Conservation (phyloP, 2,797 vertebrate species). For the Potorous gilbertii region DNA sequence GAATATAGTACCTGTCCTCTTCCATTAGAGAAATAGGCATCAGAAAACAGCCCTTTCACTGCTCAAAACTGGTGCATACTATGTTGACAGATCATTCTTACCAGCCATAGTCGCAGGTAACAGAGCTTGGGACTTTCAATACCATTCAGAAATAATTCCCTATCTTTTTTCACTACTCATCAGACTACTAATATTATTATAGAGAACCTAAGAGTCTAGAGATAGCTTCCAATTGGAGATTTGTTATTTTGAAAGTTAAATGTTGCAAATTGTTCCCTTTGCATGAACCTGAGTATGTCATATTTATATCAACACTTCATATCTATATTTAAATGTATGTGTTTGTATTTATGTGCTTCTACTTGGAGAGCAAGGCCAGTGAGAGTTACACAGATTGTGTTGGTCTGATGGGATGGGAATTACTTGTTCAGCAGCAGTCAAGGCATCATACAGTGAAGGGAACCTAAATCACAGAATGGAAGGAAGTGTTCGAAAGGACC, state of each 20-base stretch:
- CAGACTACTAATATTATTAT: not conserved
- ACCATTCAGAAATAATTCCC: not conserved
- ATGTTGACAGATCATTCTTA: constrained; percentile 57
- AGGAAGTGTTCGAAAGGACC: not conserved
- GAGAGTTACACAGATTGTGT: not conserved
- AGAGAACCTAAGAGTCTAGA: not conserved
- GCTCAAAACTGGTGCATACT: constrained; percentile 21
- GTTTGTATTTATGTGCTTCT: not conserved
- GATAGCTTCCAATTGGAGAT: not conserved
- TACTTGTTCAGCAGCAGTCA: not conserved
- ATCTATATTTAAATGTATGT: not conserved
- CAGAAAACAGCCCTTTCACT: constrained; percentile 19
- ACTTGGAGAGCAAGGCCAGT: not conserved
- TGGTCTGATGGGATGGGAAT: not conserved
- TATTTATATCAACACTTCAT: not conserved
- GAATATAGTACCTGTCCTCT: constrained; percentile 39
- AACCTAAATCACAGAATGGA: not conserved
- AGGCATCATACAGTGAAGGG: not conserved
- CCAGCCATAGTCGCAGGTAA: constrained; percentile 15
- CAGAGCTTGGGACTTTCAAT: not conserved
- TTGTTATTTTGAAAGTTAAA: not conserved
- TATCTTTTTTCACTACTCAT: not conserved
- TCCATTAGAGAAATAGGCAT: constrained; percentile 42
- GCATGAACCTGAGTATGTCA: accelerated
- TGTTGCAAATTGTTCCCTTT: not conserved